These are phyloP conservation scores for Lepidothrix coronata DNA, from an alignment of 2,113 vertebrate genomes.

Conservation along the genomic window DNA sequence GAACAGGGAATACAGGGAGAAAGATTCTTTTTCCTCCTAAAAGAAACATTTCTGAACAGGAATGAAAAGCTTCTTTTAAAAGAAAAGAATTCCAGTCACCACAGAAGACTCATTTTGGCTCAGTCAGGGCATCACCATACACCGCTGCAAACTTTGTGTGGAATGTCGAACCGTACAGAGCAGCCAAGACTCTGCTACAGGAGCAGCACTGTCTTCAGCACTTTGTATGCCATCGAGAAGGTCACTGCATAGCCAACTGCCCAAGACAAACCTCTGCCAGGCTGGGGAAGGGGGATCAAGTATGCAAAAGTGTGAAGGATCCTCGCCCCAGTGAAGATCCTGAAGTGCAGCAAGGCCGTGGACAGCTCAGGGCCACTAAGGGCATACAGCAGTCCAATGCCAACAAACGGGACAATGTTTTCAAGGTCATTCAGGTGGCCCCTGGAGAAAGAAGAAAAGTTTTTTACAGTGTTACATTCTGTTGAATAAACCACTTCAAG, in stretches of 20 bases:
- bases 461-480: neutral
- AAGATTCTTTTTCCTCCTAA: neutral
- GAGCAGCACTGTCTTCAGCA: conserved; percentile 63
- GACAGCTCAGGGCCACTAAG: conserved; percentile 80
- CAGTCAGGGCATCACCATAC: neutral
- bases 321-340: conserved; percentile 80
- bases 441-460: conserved; percentile 69
- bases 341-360: conserved; percentile 84
- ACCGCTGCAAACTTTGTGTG: neutral
- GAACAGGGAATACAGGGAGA: neutral
- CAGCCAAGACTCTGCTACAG: neutral
- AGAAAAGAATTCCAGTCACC: neutral
- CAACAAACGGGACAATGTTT: conserved; percentile 87
- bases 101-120: neutral
- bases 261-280: conserved; percentile 80
- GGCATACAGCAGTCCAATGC: conserved; percentile 85
- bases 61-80: conserved; percentile 11
- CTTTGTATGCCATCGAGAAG: conserved; percentile 82
- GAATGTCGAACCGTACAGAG: rapidly evolving
- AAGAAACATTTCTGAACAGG: neutral
- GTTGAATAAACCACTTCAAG: neutral
- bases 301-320: conserved; percentile 83
- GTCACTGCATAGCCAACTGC: conserved; percentile 71
- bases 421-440: conserved; percentile 93
- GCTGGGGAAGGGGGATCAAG: conserved; percentile 82